Evolutionary conservation across 2,797 vertebrate genomes (phyloP).

Genomic region (Microctenopoma steveboyesi): DNA sequence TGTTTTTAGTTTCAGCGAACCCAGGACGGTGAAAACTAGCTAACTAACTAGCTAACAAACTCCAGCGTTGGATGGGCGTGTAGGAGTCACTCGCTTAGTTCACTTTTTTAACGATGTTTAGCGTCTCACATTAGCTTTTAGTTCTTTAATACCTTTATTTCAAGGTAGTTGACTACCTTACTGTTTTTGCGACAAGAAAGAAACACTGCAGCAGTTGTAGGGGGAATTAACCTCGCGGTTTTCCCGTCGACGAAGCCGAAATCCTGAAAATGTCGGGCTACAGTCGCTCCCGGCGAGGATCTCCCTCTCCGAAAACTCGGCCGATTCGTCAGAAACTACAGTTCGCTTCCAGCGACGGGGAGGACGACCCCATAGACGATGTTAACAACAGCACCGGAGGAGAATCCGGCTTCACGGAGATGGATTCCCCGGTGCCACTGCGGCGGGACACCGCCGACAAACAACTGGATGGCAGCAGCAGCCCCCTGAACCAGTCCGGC

Average conservation of each 20-base stretch:
- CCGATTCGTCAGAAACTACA: slow-evolving; percentile 89
- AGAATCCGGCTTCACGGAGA: slow-evolving; percentile 94
- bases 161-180: slow-evolving; percentile 11
- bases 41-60: neutral
- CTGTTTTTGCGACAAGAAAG: neutral
- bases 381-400: slow-evolving; percentile 93
- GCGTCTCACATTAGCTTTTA: neutral
- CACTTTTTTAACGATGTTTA: slow-evolving; percentile 33
- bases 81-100: slow-evolving; percentile 37
- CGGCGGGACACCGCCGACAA: slow-evolving; percentile 64
- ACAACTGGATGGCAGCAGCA: slow-evolving; percentile 70
- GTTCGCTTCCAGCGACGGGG: slow-evolving; percentile 88
- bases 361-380: slow-evolving; percentile 89
- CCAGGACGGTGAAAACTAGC: neutral
- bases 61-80: slow-evolving; percentile 61
- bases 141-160: slow-evolving; percentile 7
- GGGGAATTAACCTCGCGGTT: slow-evolving; percentile 42
- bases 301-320: slow-evolving; percentile 72
- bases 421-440: slow-evolving; percentile 88
- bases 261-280: slow-evolving; percentile 71
- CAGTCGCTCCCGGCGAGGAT: slow-evolving; percentile 61
- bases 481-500: slow-evolving; percentile 70
- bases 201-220: neutral
- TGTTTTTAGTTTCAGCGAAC: neutral
- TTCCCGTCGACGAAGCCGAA: slow-evolving; percentile 47